Base-by-base conservation (phyloP, 30 jellyfish, hydroid and myxozoan genomes). In the Mastigias papua region DNA sequence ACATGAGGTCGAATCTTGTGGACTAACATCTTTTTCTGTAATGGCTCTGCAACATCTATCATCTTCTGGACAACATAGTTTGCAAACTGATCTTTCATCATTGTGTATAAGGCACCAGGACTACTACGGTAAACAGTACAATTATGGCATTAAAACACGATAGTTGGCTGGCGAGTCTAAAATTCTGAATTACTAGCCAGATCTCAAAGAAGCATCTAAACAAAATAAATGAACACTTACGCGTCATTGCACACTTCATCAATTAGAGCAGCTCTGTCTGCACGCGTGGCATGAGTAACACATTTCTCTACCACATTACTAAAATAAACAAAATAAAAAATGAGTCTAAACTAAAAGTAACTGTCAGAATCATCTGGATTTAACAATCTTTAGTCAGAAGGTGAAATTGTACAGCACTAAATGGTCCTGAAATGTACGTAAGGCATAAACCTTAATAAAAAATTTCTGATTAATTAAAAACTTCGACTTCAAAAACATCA, bases 281-380 rank as follows among this genome's bases (percentile, higher is more conserved):
- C 81, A 30, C 98, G 68, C 30, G 97, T 78, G 7, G 98, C 98
- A 83, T 89, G 97, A 21, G 94, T 51, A 32, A 96, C 97, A 80
- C 99, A 96, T 86, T 96, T 96, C 87, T 96, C 99, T 46, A 96
- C 98, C 70, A 96, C 99, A 92, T 96, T 96, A 83, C 99, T 95
- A 50, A 25, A 79, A n/a, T n/a, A 80, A 64, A 35, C 30, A 54
- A 75, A 34, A 57, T 67, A n/a, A n/a, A n/a, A n/a, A n/a, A n/a
- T n/a, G n/a, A n/a, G n/a, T n/a, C n/a, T n/a, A n/a, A n/a, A n/a
- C n/a, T n/a, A n/a, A n/a, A n/a, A n/a, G n/a, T n/a, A n/a, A n/a
- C n/a, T n/a, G n/a, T n/a, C n/a, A n/a, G n/a, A n/a, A n/a, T n/a
- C n/a, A n/a, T n/a, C n/a, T n/a, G n/a, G n/a, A n/a, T n/a, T n/a